These are phyloP conservation scores for Alosa alosa DNA, from an alignment of 2,113 vertebrate species.

Conservation along the genomic window DNA sequence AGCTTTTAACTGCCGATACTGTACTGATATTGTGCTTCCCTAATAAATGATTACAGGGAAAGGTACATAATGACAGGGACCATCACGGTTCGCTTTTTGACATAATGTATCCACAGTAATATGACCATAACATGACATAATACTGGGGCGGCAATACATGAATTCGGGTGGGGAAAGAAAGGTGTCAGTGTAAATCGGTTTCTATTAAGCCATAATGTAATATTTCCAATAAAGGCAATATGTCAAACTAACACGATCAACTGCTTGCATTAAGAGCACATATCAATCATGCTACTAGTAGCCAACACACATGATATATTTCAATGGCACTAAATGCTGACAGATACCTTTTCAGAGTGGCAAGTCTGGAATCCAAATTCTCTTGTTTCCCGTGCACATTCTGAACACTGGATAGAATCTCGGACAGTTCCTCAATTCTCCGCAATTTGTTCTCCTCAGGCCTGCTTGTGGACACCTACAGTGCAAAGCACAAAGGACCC, in stretches of 20 bases:
- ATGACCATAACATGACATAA: too few relatives aligned
- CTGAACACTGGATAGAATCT: slow-evolving; percentile 87
- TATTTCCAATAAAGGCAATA: neutral
- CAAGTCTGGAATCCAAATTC: slow-evolving; percentile 82
- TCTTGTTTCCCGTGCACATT: slow-evolving; percentile 91
- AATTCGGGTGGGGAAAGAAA: too few relatives aligned
- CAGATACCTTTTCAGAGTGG: slow-evolving; percentile 84
- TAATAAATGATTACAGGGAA: too few relatives aligned
- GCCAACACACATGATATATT: neutral
- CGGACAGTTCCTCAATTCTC: slow-evolving; percentile 84
- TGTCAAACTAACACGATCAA: neutral
- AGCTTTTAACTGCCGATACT: too few relatives aligned
- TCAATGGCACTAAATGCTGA: neutral
- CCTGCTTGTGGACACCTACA: slow-evolving; percentile 85
- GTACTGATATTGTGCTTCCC: too few relatives aligned
- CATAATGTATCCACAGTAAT: too few relatives aligned
- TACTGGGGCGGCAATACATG: too few relatives aligned
- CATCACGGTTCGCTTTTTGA: too few relatives aligned
- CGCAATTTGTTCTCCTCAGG: slow-evolving; percentile 89
- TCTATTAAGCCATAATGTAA: too few relatives aligned
- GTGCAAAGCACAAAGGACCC: neutral
- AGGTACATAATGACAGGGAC: too few relatives aligned
- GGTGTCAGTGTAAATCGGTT: too few relatives aligned
- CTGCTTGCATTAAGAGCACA: neutral
- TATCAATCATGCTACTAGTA: neutral